Evolutionary conservation across 2,113 vertebrate species (phyloP), one percentile per base, ranked within the genome.

Genomic region (Gallinago media): DNA sequence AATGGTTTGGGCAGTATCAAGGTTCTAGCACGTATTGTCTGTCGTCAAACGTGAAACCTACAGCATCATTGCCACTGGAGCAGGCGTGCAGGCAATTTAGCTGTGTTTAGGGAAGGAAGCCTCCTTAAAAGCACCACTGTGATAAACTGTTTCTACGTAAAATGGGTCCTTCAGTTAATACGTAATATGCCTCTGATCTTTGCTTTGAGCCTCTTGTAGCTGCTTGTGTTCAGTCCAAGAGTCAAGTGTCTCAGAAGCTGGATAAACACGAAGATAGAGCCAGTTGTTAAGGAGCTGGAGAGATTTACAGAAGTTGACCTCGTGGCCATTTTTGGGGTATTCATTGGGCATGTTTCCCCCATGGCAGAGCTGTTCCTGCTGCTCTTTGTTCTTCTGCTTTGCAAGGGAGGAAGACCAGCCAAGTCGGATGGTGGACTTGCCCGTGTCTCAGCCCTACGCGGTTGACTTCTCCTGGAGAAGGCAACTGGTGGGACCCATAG

Each of bases 221-320:
- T 92, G 87, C 81, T 85, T 90, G 66, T 59, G 61, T 55, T 93
- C 92, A 50, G 47, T 78, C 85, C 73, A 91, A 40, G 71, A 92
- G 83, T 95, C 93, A 93, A 94, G 92, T 93, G 85, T 93, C 58
- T 83, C 67, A 88, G 78, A 55, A 93, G 80, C 56, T 92, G 76
- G 88, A 93, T 95, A 95, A 95, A 94, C 88, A 78, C 12, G 71
- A 67, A 84, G 88, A 84, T 75, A 84, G 86, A 94, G 40, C 34
- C 65, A 42, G 85, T 87, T 89, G 65, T 89, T 91, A 94, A 95
- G 83, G 73, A 93, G 85, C 80, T 86, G 6, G 26, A 68, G 77
- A 79, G 88, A 76, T 94, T 94, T 96, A 47, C 47, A 54, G 63
- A 71, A 47, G 68, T 52, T 94, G 83, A 91, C 71, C 77, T 96